These are phyloP conservation scores for Channa maculata DNA, from an alignment of 2,113 vertebrate genomes.

Conservation along the genomic window DNA sequence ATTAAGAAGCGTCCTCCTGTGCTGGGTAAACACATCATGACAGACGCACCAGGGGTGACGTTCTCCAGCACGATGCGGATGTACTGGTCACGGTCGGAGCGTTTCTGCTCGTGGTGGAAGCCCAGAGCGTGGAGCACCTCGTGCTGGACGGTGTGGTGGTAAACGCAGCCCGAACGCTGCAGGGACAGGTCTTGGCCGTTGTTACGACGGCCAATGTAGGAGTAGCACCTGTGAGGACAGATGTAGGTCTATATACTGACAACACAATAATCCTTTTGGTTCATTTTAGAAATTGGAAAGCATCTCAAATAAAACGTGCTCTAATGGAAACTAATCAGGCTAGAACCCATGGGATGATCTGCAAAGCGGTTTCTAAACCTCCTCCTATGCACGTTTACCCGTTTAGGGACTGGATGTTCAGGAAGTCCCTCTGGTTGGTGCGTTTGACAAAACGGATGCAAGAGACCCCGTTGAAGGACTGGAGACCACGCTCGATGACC, in stretches of 20 bases:
- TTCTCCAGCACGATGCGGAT: slow-evolving; percentile 79
- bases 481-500: slow-evolving; percentile 54
- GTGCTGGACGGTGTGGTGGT: slow-evolving; percentile 79
- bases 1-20: no score
- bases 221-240: slow-evolving; percentile 77
- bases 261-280: not conserved
- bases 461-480: slow-evolving; percentile 56
- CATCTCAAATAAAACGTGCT: no score
- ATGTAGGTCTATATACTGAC: not conserved
- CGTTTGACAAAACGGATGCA: slow-evolving; percentile 52
- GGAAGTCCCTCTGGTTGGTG: slow-evolving; percentile 47
- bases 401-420: slow-evolving; percentile 55
- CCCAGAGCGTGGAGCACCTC: slow-evolving; percentile 83
- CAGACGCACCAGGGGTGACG: slow-evolving; percentile 66
- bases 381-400: slow-evolving; percentile 32
- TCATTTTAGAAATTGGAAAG: not conserved
- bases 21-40: no score
- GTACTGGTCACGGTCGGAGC: slow-evolving; percentile 81
- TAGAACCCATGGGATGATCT: no score
- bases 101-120: slow-evolving; percentile 82
- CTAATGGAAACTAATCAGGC: no score
- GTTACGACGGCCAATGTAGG: slow-evolving; percentile 74
- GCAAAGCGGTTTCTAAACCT: no score
- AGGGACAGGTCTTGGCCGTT: slow-evolving; percentile 74
- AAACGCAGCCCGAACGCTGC: slow-evolving; percentile 71